A percentile compares a stretch with the other conserved stretches of the same genome.
Conservation (phyloP, 2,888 invertebrate genomes). For the Bimastos eiseni region DNA sequence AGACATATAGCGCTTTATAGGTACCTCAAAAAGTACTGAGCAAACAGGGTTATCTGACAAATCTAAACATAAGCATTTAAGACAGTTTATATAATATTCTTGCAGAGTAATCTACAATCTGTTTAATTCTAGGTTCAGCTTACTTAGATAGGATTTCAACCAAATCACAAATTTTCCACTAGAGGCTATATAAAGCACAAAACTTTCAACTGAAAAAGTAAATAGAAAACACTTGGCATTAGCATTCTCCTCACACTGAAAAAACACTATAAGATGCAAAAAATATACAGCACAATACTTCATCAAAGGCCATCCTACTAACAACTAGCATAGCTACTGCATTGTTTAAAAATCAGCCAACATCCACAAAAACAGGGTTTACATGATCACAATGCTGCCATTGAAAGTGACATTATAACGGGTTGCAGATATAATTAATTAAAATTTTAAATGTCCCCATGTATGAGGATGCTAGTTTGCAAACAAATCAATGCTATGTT, state of each 20-base stretch:
- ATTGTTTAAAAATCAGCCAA: too few relatives aligned
- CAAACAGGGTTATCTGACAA: too few relatives aligned
- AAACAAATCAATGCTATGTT: too few relatives aligned
- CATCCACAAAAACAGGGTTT: too few relatives aligned
- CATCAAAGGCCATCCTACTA: background rate
- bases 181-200: background rate
- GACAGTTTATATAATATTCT: background rate
- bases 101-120: background rate
- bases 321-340: background rate
- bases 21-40: too few relatives aligned
- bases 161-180: background rate
- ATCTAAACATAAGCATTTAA: too few relatives aligned
- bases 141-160: background rate
- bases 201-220: background rate
- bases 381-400: too few relatives aligned
- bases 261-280: background rate
- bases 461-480: too few relatives aligned
- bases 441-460: too few relatives aligned
- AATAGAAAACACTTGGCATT: background rate
- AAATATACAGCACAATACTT: background rate
- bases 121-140: constrained; percentile 9
- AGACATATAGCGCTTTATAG: too few relatives aligned
- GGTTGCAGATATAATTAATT: too few relatives aligned
- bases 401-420: too few relatives aligned
- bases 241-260: background rate